Evolutionary conservation across 2,888 invertebrate species (phyloP).

Genomic region (Caenorhabditis sp.): DNA sequence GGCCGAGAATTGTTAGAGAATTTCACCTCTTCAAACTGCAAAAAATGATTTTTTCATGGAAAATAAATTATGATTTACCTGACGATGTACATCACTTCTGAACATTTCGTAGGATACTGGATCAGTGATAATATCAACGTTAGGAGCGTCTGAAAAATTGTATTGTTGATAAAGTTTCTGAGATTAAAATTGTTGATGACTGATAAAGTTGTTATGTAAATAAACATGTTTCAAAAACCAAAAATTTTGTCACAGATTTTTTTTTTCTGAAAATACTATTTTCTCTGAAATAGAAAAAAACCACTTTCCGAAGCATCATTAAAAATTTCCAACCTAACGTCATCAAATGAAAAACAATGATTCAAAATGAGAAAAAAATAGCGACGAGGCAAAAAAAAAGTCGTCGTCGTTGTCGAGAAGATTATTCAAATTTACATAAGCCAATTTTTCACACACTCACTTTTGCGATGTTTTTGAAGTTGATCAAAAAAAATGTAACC

Average conservation of each 20-base stretch:
- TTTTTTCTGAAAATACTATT: background rate
- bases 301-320: too few species aligned
- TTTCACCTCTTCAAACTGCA: slow-evolving; percentile 12
- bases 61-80: slow-evolving; percentile 40
- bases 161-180: too few species aligned
- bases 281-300: slow-evolving; percentile 6
- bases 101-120: slow-evolving; percentile 65
- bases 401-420: background rate
- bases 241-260: too few species aligned
- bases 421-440: slow-evolving; percentile 3
- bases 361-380: too few species aligned
- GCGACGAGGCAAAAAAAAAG: background rate
- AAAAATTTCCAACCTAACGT: too few species aligned
- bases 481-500: slow-evolving; percentile 65
- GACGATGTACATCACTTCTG: slow-evolving; percentile 71
- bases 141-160: slow-evolving; percentile 57
- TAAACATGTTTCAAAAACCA: too few species aligned
- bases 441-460: slow-evolving; percentile 38
- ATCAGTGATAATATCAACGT: slow-evolving; percentile 58
- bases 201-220: too few species aligned
- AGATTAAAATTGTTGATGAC: too few species aligned
- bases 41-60: background rate
- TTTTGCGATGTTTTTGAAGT: slow-evolving; percentile 54
- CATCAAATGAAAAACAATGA: too few species aligned
- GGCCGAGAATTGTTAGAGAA: slow-evolving; percentile 13